Base-by-base conservation (phyloP, 2,797 vertebrate genomes). In the Urophycis tenuis region DNA sequence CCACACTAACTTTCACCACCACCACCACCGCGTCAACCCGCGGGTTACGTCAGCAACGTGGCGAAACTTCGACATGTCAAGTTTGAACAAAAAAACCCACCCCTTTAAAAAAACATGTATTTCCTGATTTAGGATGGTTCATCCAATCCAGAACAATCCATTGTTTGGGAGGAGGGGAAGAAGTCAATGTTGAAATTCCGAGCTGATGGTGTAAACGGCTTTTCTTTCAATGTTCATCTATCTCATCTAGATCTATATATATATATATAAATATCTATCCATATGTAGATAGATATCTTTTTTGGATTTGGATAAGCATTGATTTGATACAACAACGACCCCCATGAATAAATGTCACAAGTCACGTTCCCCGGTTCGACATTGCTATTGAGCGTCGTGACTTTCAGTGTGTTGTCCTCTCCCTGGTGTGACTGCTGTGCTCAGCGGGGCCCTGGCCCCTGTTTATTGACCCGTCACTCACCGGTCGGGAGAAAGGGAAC, bases 381-480 rank as follows among this genome's bases (percentile, higher is more conserved):
- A 81, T 86, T 39, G 64, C 73, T 79, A 80, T 31, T 81, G 73
- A 80, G 67, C 19, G 78, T 76, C 72, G 76, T 83, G 78, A 85
- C 86, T 76, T 78, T 53, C 22, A n/a, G 1, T 45, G 14, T 3
- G 9, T 45, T 45, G 41, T 15, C 17, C 17, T 19, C 0, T 53
- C 49, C 15, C n/a, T n/a, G 49, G 19, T 53, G 53, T 64, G 1
- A 64, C 22, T 25, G n/a, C 19, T 64, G n/a, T 53, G n/a, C 11
- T 22, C 29, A 30, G 29, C 49, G 36, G 36, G 30, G 15, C 14
- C 33, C 15, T 70, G 75, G 34, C 64, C 64, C 33, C 1, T 71
- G 64, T 76, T 76, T 41, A 69, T 53, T 8, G n/a, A 22, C 41
- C 45, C 33, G 70, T 33, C 41, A 33, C n/a, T 5, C 30, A 39